Evolutionary conservation across 2,113 vertebrate species (phyloP), one percentile per base, ranked within the genome.

Genomic region (Vulpes ferrilata): DNA sequence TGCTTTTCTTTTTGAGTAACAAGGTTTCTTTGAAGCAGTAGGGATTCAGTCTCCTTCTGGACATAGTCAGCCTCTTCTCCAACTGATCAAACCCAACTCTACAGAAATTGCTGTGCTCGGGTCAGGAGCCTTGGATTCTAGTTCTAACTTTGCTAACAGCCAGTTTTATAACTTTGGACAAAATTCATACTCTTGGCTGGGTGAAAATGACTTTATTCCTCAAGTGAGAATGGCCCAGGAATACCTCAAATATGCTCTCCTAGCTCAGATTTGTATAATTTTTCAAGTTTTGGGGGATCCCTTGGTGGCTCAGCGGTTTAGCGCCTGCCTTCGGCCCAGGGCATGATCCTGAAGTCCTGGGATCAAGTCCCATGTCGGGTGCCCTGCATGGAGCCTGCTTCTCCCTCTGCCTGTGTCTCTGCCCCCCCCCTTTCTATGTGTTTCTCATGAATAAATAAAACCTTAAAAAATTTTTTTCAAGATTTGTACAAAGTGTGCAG

Each of bases 171-270:
- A 90, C 80, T 90, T 76, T 35, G 20, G 51, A 80, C 76, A 93
- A 82, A 92, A 65, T 60, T 91, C 43, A 25, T 83, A 69, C 10
- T 87, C 25, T 43, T 7, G 35, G 0, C 62, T 88, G 32, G 88
- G 38, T 64, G 53, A 59, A 92, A 48, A 43, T 88, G 30, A 88
- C 84, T 60, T 83, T 11, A 59, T 92, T 73, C 67, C 57, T 90
- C 73, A 74, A 62, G 55, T 88, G 85, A 65, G 19, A 88, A 7
- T 80, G 82, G 38, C 96, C 59, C 17, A 81, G 71, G 74, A 88
- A 91, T 67, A 82, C 95, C 65, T 78, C 82, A 32, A 62, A 59
- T 95, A 51, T 69, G 86, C 27, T 96, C 96, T 96, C 67, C 38
- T 64, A 92, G 62, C 60, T 83, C 78, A 74, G 55, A 80, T 71